Evolutionary conservation across 2,797 vertebrate species (phyloP).

Genomic region (Lophotriccus pileatus): DNA sequence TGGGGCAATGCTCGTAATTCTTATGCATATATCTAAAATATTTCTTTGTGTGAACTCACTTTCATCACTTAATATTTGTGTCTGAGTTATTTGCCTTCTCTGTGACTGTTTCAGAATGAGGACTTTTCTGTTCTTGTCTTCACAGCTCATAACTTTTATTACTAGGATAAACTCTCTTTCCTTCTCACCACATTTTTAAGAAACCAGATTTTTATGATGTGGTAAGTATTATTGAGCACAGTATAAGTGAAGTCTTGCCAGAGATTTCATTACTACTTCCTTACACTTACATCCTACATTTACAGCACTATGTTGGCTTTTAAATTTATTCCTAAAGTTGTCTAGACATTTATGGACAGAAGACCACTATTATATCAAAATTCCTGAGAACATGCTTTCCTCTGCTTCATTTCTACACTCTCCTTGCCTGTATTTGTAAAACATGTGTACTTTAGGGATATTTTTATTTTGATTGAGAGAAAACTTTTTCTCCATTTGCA

Average conservation of each 20-base stretch:
- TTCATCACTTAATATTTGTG: not conserved
- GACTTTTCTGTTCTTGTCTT: constrained; percentile 12
- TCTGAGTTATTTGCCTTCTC: not conserved
- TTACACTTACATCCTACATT: constrained; percentile 34
- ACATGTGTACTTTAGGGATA: not conserved
- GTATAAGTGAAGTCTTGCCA: constrained; percentile 35
- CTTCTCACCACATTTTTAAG: constrained; percentile 37
- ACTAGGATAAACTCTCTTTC: constrained; percentile 38
- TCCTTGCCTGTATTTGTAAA: not conserved
- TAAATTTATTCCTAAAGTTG: constrained; percentile 40
- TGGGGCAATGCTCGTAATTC: not conserved
- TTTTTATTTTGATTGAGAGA: not conserved
- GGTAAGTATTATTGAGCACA: constrained; percentile 34
- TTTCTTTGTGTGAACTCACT: not conserved
- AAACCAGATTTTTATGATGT: constrained; percentile 62
- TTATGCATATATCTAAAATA: not conserved
- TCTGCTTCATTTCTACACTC: not conserved
- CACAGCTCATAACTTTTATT: constrained; percentile 58
- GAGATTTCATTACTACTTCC: constrained; percentile 44
- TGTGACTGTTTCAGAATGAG: not conserved
- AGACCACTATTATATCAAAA: not conserved
- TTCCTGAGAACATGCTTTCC: not conserved
- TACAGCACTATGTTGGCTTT: constrained; percentile 3
- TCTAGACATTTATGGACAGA: not conserved
- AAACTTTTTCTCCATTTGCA: not conserved